These are phyloP conservation scores for Agrochola lychnidis DNA, from an alignment of 2,888 invertebrate genomes.

Conservation along the genomic window DNA sequence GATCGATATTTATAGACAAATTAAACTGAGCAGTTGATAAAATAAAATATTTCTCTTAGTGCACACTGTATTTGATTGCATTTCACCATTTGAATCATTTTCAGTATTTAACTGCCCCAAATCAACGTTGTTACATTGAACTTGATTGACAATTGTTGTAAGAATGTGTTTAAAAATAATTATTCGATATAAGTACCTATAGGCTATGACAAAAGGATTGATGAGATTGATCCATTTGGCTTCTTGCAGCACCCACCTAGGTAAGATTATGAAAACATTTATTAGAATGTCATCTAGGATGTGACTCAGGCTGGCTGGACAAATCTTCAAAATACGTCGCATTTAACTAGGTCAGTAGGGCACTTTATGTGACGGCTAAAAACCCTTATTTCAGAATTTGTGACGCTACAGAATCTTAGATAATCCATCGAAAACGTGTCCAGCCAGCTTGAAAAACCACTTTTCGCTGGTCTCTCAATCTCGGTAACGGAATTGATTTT, in stretches of 20 bases:
- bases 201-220: too few species aligned
- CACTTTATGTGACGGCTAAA: too few species aligned
- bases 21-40: constrained; percentile 6
- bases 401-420: too few species aligned
- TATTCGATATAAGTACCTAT: background rate
- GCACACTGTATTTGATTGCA: background rate
- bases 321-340: too few species aligned
- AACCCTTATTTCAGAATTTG: too few species aligned
- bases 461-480: too few species aligned
- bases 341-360: too few species aligned
- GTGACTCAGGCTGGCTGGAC: too few species aligned
- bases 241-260: background rate
- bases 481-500: too few species aligned
- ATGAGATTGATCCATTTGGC: constrained; percentile 3
- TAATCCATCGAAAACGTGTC: too few species aligned
- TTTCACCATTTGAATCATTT: background rate
- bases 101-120: too few species aligned
- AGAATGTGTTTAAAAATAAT: background rate
- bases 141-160: background rate
- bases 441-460: too few species aligned
- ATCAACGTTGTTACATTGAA: constrained; percentile 10
- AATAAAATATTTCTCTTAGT: background rate
- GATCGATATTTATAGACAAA: constrained; percentile 44
- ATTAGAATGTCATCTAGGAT: background rate
- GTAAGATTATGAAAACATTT: background rate